These are phyloP conservation scores for Dicrostonyx torquatus DNA, from an alignment of 2,797 vertebrate genomes.

Conservation along the genomic window DNA sequence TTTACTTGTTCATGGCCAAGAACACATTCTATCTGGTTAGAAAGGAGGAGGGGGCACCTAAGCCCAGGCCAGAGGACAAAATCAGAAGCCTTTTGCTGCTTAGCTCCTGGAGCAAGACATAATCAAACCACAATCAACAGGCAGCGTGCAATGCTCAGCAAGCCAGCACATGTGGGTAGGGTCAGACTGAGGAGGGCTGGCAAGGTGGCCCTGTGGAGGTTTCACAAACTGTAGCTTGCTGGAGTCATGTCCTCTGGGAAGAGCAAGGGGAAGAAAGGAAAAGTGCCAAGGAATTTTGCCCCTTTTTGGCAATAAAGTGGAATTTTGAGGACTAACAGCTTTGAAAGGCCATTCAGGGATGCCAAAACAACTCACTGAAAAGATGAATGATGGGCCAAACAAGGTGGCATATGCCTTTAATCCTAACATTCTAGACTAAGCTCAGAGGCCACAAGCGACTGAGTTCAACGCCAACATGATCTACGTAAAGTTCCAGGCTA, in stretches of 20 bases:
- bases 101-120: not conserved
- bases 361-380: not conserved
- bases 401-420: not conserved
- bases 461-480: not conserved
- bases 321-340: not conserved
- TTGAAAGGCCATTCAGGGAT: not conserved
- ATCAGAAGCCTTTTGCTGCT: not conserved
- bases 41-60: rapidly evolving
- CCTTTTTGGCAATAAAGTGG: not conserved
- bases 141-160: rapidly evolving
- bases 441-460: not conserved
- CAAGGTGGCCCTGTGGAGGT: not conserved
- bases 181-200: not conserved
- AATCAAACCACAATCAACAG: not conserved
- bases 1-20: not conserved
- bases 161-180: too few relatives aligned
- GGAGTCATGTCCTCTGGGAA: not conserved
- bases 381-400: not conserved
- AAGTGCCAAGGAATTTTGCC: not conserved
- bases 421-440: not conserved
- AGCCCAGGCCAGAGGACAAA: not conserved
- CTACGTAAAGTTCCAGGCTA: not conserved
- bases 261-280: not conserved
- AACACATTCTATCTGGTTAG: not conserved
- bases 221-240: too few relatives aligned